Evolutionary conservation across 1,140 invertebrate genomes (phyloP).

Genomic region (Solen grandis): DNA sequence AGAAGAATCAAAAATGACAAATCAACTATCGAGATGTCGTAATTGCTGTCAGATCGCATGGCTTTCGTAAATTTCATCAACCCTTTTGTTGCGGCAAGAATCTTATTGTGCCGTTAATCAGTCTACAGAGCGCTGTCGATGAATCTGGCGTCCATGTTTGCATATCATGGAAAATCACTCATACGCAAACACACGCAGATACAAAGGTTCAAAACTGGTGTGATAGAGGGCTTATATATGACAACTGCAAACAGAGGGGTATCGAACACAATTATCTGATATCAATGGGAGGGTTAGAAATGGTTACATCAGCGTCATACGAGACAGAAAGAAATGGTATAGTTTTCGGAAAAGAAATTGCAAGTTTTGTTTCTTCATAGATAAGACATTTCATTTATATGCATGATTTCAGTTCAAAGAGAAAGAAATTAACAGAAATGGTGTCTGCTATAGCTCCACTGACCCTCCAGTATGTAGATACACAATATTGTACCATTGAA

Average conservation of each 20-base stretch:
- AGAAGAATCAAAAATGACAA: neutral
- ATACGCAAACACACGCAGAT: too few relatives aligned
- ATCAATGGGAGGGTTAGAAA: neutral
- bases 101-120: conserved; percentile 57
- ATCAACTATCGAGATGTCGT: neutral
- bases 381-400: too few relatives aligned
- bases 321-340: too few relatives aligned
- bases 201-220: too few relatives aligned
- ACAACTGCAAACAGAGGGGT: neutral
- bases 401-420: too few relatives aligned
- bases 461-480: too few relatives aligned
- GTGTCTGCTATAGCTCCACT: too few relatives aligned
- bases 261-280: neutral
- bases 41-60: neutral
- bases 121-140: conserved; percentile 19
- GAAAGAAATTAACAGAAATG: too few relatives aligned
- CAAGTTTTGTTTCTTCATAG: too few relatives aligned
- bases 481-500: too few relatives aligned
- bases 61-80: neutral
- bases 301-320: neutral
- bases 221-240: neutral
- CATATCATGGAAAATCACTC: neutral
- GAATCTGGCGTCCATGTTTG: neutral
- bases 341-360: too few relatives aligned
- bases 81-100: conserved; percentile 44